A percentile compares a stretch with the other conserved stretches of the same genome.
phyloP scores from a whole-genome alignment of 2,888 invertebrate species.

The Chymomyza caudatula region DNA sequence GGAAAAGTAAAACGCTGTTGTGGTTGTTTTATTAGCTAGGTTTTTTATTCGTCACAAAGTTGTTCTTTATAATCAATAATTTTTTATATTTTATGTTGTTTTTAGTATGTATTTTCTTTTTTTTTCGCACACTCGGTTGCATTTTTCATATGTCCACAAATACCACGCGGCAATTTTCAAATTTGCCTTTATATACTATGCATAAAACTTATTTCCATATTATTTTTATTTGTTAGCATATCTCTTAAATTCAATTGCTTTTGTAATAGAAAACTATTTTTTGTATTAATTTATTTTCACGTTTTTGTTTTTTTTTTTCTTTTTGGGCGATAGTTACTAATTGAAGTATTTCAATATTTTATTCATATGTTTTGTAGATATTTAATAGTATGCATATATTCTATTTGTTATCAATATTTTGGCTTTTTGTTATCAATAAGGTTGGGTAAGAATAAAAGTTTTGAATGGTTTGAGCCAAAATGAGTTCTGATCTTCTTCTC shows the following conservation, averaged over 20 bases:
- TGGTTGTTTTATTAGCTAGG: conserved; percentile 50
- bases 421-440: conserved; percentile 34
- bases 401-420: conserved; percentile 65
- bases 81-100: conserved; percentile 58
- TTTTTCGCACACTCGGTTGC: conserved; percentile 34
- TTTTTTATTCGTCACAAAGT: conserved; percentile 62
- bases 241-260: conserved; percentile 61
- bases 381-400: conserved; percentile 16
- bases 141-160: conserved; percentile 43
- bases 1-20: not conserved
- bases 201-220: conserved; percentile 59
- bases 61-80: conserved; percentile 19
- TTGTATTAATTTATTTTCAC: conserved; percentile 15
- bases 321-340: conserved; percentile 36
- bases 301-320: conserved; percentile 17
- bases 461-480: conserved; percentile 1
- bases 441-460: conserved; percentile 37
- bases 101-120: conserved; percentile 9
- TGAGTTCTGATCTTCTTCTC: not conserved
- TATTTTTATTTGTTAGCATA: conserved; percentile 36
- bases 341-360: conserved; percentile 57
- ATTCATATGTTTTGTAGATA: conserved; percentile 25
- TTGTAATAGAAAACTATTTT: conserved; percentile 64
- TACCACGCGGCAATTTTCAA: conserved; percentile 25
- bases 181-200: conserved; percentile 32